Evolutionary conservation across 1,140 invertebrate genomes (phyloP).

Genomic region (Drosophila nigrodunni): DNA sequence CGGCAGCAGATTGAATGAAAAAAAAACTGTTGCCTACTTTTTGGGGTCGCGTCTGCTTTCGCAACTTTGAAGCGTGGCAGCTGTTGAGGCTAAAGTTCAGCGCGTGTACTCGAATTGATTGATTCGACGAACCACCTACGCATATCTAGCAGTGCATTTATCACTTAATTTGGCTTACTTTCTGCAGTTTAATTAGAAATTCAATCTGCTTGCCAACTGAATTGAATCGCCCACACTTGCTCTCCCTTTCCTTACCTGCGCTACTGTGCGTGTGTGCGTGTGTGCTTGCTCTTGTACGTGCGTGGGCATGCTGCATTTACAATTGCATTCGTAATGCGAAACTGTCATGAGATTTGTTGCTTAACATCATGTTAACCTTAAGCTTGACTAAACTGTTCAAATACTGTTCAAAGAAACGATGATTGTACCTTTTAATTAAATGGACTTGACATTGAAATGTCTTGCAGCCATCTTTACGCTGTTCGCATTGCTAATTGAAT

Average conservation of each 20-base stretch:
- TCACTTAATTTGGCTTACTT: slow-evolving; percentile 45
- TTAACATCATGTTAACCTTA: background rate
- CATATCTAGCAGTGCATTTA: slow-evolving; percentile 28
- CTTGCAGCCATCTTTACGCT: background rate
- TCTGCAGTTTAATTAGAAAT: slow-evolving; percentile 60
- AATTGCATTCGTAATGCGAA: background rate
- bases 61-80: slow-evolving; percentile 19
- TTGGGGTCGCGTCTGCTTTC: slow-evolving; percentile 10
- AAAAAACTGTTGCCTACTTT: slow-evolving; percentile 50
- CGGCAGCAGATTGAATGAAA: background rate
- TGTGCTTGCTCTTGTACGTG: background rate
- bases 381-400: background rate
- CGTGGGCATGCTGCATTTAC: slow-evolving; percentile 8
- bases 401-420: too few relatives aligned
- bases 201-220: slow-evolving; percentile 14
- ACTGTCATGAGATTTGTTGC: background rate
- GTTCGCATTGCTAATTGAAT: slow-evolving; percentile 10
- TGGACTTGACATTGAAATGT: slow-evolving; percentile 11
- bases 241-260: background rate
- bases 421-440: slow-evolving; percentile 6
- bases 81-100: slow-evolving; percentile 33
- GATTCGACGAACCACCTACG: background rate
- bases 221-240: background rate
- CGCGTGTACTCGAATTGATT: slow-evolving; percentile 7
- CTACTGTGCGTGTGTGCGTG: background rate